These are phyloP conservation scores for Mustelus asterias DNA, from an alignment of 2,113 vertebrate species.

Conservation along the genomic window DNA sequence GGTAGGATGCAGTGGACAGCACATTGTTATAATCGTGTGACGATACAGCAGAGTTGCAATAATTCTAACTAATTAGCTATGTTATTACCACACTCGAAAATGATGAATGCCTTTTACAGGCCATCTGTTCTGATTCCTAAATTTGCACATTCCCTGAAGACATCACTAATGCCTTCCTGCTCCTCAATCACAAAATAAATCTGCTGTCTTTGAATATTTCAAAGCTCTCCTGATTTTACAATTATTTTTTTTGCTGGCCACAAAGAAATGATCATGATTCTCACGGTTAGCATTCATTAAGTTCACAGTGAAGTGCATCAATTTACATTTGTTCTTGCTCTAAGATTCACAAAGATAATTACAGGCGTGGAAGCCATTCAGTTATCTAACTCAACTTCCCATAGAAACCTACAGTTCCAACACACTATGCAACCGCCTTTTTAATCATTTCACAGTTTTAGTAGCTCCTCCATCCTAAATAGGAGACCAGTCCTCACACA, in stretches of 20 bases:
- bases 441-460: background rate
- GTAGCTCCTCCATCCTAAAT: background rate
- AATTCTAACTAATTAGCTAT: conserved; percentile 4
- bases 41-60: background rate
- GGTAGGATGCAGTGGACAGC: background rate
- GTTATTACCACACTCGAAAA: conserved; percentile 8
- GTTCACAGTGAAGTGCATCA: background rate
- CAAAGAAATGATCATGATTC: background rate
- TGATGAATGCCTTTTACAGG: conserved; percentile 32
- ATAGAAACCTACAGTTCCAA: background rate
- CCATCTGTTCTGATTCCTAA: conserved; percentile 20
- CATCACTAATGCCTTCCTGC: conserved; percentile 13
- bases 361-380: too few relatives aligned
- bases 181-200: background rate
- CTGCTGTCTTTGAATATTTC: background rate
- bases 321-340: background rate
- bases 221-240: background rate
- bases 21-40: background rate
- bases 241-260: background rate
- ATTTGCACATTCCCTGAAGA: conserved; percentile 32
- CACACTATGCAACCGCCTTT: background rate
- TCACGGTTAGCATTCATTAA: background rate
- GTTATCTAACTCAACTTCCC: background rate
- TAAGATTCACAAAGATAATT: background rate
- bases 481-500: background rate